A percentile compares a stretch with the other conserved stretches of the same genome.
Conservation (phyloP, 2,113 vertebrate genomes). For the Capricornis sumatraensis region DNA sequence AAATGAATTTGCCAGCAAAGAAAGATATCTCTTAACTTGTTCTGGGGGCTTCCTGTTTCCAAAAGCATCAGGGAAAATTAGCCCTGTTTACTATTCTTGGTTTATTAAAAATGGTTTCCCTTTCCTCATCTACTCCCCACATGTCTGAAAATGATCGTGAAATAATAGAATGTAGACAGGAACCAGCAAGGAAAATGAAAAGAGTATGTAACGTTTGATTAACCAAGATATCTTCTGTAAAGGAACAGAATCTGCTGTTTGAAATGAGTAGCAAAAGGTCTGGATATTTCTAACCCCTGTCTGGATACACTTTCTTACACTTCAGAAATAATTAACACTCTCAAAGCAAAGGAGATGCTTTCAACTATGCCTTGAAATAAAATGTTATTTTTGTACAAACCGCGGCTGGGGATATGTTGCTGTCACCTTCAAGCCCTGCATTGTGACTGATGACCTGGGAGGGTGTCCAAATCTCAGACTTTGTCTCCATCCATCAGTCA, state of each 20-base stretch:
- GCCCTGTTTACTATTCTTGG: slow-evolving; percentile 73
- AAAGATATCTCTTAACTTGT: slow-evolving; percentile 74
- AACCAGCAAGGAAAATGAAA: slow-evolving; percentile 53
- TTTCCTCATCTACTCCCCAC: slow-evolving; percentile 25
- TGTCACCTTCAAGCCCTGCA: slow-evolving; percentile 47
- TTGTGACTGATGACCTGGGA: slow-evolving; percentile 52
- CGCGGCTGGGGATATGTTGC: background rate
- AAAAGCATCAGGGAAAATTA: slow-evolving; percentile 78
- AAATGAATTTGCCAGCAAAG: slow-evolving; percentile 76
- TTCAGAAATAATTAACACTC: slow-evolving; percentile 61
- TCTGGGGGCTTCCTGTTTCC: slow-evolving; percentile 76
- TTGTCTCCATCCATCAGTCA: slow-evolving; percentile 51
- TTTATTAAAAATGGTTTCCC: slow-evolving; percentile 69
- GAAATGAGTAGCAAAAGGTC: slow-evolving; percentile 42
- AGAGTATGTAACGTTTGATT: slow-evolving; percentile 62
- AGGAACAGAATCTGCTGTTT: slow-evolving; percentile 33
- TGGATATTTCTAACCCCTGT: slow-evolving; percentile 6
- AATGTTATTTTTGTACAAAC: slow-evolving; percentile 45
- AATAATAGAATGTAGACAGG: slow-evolving; percentile 50
- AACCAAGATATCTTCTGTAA: slow-evolving; percentile 33
- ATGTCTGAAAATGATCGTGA: slow-evolving; percentile 63
- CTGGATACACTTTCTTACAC: slow-evolving; percentile 28
- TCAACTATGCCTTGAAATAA: slow-evolving; percentile 49
- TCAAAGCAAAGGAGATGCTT: slow-evolving; percentile 24
- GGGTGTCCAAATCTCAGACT: slow-evolving; percentile 42